phyloP scores from a whole-genome alignment of 2,113 vertebrate species.

The Pterophyllum scalare region DNA sequence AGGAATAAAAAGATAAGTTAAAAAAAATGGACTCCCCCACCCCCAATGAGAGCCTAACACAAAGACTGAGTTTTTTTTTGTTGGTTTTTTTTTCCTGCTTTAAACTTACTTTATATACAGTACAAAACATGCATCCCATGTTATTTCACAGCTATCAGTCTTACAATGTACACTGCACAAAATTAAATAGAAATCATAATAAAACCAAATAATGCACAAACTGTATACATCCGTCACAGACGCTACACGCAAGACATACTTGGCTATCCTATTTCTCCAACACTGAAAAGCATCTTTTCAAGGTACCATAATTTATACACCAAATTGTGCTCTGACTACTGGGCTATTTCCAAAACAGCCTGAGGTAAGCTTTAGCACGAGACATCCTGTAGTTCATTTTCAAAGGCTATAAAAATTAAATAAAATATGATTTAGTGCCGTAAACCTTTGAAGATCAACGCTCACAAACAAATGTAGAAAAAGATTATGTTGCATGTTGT shows the following conservation, averaged over 20 bases:
- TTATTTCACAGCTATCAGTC: constrained; percentile 71
- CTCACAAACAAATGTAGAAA: constrained; percentile 36
- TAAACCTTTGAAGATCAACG: constrained; percentile 44
- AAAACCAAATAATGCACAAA: constrained; percentile 65
- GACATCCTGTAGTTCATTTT: constrained; percentile 61
- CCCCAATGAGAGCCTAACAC: constrained; percentile 51
- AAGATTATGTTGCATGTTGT: constrained; percentile 2
- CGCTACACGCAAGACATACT: constrained; percentile 69
- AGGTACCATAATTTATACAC: constrained; percentile 66
- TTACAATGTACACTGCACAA: constrained; percentile 68
- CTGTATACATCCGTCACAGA: constrained; percentile 73
- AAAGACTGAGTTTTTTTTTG: constrained; percentile 48
- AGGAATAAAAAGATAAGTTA: constrained; percentile 61
- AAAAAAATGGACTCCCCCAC: constrained; percentile 46
- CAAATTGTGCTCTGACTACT: constrained; percentile 63
- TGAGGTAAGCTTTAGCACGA: constrained; percentile 80
- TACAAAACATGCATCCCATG: constrained; percentile 78
- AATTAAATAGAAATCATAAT: constrained; percentile 52
- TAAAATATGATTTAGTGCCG: constrained; percentile 48
- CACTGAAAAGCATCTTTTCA: constrained; percentile 63
- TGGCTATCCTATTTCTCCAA: constrained; percentile 68
- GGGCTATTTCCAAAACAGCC: constrained; percentile 72
- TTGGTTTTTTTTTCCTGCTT: neutral
- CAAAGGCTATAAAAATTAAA: constrained; percentile 47
- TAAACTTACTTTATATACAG: constrained; percentile 63